Conservation (phyloP, 2,797 vertebrate genomes). For the Aplochiton taeniatus region DNA sequence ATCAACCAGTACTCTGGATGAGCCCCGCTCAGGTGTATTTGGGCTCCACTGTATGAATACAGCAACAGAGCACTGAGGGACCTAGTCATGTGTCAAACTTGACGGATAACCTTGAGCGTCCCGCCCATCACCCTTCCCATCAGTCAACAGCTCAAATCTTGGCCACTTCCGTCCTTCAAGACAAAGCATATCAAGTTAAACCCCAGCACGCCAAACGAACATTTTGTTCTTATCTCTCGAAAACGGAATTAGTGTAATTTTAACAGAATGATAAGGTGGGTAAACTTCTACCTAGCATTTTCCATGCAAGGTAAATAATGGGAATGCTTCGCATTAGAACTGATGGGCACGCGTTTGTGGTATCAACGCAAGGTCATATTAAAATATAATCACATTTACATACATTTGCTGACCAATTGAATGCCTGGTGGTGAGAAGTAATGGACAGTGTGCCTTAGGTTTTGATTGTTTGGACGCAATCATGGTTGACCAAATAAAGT, state of each 20-base stretch:
- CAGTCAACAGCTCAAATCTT: too few species aligned
- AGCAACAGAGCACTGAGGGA: too few species aligned
- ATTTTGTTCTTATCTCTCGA: slow-evolving; percentile 5
- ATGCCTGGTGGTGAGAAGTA: not conserved
- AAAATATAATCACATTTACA: not conserved
- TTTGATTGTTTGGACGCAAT: too few species aligned
- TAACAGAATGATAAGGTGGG: not conserved
- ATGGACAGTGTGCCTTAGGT: not conserved
- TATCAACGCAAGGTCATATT: not conserved
- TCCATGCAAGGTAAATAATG: not conserved
- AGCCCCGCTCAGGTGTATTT: too few species aligned
- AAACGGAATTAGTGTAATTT: not conserved
- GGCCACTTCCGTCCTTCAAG: too few species aligned
- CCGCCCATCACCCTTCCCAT: not conserved
- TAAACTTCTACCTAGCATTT: too few species aligned
- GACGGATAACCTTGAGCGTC: slow-evolving; percentile 21
- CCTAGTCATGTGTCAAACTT: not conserved
- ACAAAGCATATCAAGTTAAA: slow-evolving; percentile 5
- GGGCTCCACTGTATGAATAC: too few species aligned
- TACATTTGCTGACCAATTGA: slow-evolving; percentile 1
- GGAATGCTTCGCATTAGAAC: not conserved
- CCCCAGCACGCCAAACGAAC: slow-evolving; percentile 3
- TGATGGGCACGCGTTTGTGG: not conserved
- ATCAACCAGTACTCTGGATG: too few species aligned
- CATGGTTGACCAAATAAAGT: too few species aligned